phyloP scores from a whole-genome alignment of 2,113 vertebrate genomes.

The Amphiprion percula region DNA sequence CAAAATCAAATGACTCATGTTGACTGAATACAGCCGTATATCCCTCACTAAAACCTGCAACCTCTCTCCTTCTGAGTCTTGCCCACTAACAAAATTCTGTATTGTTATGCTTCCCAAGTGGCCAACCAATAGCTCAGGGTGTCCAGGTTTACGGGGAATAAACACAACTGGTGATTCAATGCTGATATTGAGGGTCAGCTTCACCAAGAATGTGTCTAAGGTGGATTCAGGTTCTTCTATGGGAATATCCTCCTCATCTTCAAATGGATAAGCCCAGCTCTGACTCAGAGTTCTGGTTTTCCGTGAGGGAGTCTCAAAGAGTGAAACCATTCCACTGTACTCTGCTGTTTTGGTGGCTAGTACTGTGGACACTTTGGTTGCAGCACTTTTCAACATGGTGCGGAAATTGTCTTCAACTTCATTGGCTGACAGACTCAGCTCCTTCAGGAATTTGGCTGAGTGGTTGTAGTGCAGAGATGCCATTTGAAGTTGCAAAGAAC shows the following conservation, averaged over 20 bases:
- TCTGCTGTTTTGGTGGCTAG: slow-evolving; percentile 95
- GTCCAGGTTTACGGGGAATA: slow-evolving; percentile 93
- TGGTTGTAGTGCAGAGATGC: slow-evolving; percentile 98
- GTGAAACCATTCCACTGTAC: slow-evolving; percentile 96
- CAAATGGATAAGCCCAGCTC: slow-evolving; percentile 79
- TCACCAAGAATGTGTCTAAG: slow-evolving; percentile 88
- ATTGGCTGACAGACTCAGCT: slow-evolving; percentile 93
- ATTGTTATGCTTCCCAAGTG: slow-evolving; percentile 96
- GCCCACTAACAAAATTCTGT: slow-evolving; percentile 91
- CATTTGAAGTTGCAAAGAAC: slow-evolving; percentile 92
- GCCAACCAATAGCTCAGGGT: slow-evolving; percentile 93
- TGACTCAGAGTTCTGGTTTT: slow-evolving; percentile 84
- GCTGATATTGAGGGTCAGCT: slow-evolving; percentile 92
- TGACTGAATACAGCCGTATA: slow-evolving; percentile 95
- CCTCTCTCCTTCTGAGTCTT: slow-evolving; percentile 88
- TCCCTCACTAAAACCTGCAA: slow-evolving; percentile 95
- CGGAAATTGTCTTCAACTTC: slow-evolving; percentile 96
- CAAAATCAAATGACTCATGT: slow-evolving; percentile 86
- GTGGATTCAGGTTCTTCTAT: slow-evolving; percentile 72
- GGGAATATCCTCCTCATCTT: slow-evolving; percentile 83
- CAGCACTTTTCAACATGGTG: slow-evolving; percentile 94
- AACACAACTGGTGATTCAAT: slow-evolving; percentile 97
- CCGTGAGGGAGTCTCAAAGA: slow-evolving; percentile 89
- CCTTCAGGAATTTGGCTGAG: slow-evolving; percentile 95
- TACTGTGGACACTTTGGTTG: slow-evolving; percentile 94